These are phyloP conservation scores for Clostera curtula DNA, from an alignment of 2,888 invertebrate genomes.

Conservation along the genomic window DNA sequence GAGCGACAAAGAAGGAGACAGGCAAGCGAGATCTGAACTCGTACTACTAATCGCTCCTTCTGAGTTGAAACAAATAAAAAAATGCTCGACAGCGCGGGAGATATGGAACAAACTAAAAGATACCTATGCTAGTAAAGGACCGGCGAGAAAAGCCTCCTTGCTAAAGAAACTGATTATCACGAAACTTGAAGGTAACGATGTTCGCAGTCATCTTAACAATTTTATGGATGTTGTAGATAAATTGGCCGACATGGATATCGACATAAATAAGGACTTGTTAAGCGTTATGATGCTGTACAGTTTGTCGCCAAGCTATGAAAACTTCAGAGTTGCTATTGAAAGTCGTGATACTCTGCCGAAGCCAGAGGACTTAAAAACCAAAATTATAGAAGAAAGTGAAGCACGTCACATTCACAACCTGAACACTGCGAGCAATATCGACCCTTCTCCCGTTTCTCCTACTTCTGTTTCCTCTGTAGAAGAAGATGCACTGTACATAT, in stretches of 20 bases:
- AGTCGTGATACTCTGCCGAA: not conserved
- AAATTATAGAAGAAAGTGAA: not conserved
- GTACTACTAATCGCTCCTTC: too few relatives aligned
- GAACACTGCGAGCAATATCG: not conserved
- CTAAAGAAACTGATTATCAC: not conserved
- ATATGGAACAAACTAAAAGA: not conserved
- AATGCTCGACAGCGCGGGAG: not conserved
- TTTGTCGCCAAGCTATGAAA: not conserved
- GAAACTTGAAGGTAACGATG: not conserved
- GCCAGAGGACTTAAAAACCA: not conserved
- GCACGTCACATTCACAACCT: not conserved
- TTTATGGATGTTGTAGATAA: not conserved
- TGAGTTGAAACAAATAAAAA: not conserved
- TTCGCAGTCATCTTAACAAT: not conserved
- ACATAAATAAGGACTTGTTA: not conserved
- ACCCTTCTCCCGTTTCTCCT: too few relatives aligned
- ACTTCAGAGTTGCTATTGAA: not conserved
- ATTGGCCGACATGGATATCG: not conserved
- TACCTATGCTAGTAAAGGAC: not conserved
- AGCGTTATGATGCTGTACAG: not conserved
- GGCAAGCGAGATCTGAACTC: too few relatives aligned
- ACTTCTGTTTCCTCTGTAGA: too few relatives aligned
- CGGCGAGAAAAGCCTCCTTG: not conserved
- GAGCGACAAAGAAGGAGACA: too few relatives aligned
- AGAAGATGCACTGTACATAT: too few relatives aligned